Base-by-base conservation (phyloP, 2,797 vertebrate species). In the Alcedo atthis region DNA sequence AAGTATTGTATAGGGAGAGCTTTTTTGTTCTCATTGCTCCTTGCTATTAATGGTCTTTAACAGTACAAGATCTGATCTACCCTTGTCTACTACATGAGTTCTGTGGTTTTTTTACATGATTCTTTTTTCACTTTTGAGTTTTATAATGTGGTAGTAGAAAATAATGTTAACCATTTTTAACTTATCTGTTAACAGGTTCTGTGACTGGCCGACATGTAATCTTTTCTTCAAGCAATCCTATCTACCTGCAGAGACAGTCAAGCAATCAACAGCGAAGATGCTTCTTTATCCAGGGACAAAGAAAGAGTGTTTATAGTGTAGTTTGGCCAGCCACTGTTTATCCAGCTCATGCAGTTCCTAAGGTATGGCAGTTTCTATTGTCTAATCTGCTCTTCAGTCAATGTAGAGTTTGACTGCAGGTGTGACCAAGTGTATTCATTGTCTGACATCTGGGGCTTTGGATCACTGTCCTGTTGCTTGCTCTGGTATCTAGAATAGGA, bases 241-340 rank as follows among this genome's bases (percentile, higher is more conserved):
- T 97, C 96, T 97, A 86, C 97, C 96, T 95, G 95, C 86, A 70
- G 91, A 96, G 96, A 83, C 96, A 94, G 90, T 87, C 97, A 94
- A 96, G 95, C 95, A 94, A 91, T 97, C 97, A 97, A 88, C 98
- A 98, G 96, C 97, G 90, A 97, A 97, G 98, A 96, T 94, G 94
- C 96, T 95, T 97, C 95, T 97, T 97, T 95, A 97, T 94, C 92
- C 88, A 71, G 90, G 97, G 96, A 96, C 97, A 96, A 96, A 98
- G 97, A 94, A 96, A 94, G 81, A 53, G 90, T 94, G 92, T 97
- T 87, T 97, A 97, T 91, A 96, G 81, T 85, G 28, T 98, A 95
- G 98, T 98, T 93, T 96, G 91, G 83, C 98, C 98, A 71, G 97
- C 97, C 94, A 51, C 68, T 5, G 98, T 98, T 96, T 98, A 98